Evolutionary conservation across 1,140 invertebrate species (phyloP).

Genomic region (Scaptodrosophila lebanonensis): DNA sequence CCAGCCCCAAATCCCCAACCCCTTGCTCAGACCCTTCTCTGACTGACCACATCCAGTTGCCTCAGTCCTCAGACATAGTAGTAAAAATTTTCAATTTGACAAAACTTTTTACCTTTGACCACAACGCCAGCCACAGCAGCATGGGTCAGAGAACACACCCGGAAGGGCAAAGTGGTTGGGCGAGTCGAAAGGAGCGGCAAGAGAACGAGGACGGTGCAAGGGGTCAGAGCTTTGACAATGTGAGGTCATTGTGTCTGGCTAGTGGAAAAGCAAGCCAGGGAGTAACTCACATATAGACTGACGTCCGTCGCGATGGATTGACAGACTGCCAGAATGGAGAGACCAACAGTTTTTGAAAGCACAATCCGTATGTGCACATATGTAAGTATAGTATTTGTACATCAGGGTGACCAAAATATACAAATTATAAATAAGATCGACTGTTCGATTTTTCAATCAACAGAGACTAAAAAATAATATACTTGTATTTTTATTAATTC

Average conservation of each 20-base stretch:
- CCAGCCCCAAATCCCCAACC: background rate
- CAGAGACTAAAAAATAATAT: no score
- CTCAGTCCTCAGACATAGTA: constrained; percentile 31
- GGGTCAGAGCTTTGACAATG: constrained; percentile 49
- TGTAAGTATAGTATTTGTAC: no score
- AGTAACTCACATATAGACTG: constrained; percentile 52
- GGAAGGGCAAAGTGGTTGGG: background rate
- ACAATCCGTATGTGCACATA: no score
- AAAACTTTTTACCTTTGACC: constrained; percentile 75
- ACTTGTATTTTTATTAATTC: no score
- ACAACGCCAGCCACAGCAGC: constrained; percentile 27
- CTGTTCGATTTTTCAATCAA: no score
- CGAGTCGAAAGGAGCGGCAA: background rate
- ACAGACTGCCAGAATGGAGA: background rate
- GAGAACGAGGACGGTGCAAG: background rate
- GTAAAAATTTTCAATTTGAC: constrained; percentile 75
- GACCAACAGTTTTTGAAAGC: no score
- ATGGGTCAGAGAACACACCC: background rate
- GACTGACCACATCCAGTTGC: constrained; percentile 15
- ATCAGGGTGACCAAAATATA: no score
- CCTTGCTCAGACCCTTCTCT: background rate
- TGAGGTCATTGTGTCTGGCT: constrained; percentile 61
- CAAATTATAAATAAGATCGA: no score
- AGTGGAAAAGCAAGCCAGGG: constrained; percentile 4
- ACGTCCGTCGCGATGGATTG: constrained; percentile 23